Conservation (phyloP, 2,888 invertebrate species). For the Acronicta aceris region DNA sequence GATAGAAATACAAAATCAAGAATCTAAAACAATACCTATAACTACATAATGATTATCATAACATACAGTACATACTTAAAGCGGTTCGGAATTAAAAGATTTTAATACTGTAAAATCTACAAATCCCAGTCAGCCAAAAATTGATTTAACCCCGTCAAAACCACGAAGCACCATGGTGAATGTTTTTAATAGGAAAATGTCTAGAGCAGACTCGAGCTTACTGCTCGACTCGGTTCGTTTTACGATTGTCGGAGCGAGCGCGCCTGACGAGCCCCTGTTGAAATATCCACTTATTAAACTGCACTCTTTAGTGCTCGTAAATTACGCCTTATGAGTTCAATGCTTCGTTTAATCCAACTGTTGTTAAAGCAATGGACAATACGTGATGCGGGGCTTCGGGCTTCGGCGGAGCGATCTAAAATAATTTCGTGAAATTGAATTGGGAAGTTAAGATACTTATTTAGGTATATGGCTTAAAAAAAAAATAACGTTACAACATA, state of each 20-base stretch:
- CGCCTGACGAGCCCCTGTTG: constrained; percentile 66
- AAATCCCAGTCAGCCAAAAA: constrained; percentile 12
- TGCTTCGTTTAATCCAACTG: constrained; percentile 73
- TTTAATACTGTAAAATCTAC: neutral
- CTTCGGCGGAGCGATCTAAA: constrained; percentile 8
- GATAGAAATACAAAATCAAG: too few species aligned
- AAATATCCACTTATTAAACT: constrained; percentile 79
- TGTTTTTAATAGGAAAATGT: constrained; percentile 58
- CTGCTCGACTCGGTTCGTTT: constrained; percentile 56
- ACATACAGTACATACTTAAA: too few species aligned
- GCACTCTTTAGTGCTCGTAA: constrained; percentile 80
- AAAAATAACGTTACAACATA: too few species aligned
- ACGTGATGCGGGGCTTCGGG: constrained; percentile 49
- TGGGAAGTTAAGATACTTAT: neutral
- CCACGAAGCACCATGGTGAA: constrained; percentile 45
- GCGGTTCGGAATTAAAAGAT: too few species aligned
- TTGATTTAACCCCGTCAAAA: constrained; percentile 37
- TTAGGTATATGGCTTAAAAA: too few species aligned
- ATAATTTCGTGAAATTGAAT: neutral
- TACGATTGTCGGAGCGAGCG: constrained; percentile 64
- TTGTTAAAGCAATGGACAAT: constrained; percentile 59
- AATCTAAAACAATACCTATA: too few species aligned
- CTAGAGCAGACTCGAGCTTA: constrained; percentile 48
- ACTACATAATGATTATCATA: too few species aligned
- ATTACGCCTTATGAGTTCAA: constrained; percentile 80